Base-by-base conservation (phyloP, 2,888 invertebrate species). In the Ophion slaviceki region DNA sequence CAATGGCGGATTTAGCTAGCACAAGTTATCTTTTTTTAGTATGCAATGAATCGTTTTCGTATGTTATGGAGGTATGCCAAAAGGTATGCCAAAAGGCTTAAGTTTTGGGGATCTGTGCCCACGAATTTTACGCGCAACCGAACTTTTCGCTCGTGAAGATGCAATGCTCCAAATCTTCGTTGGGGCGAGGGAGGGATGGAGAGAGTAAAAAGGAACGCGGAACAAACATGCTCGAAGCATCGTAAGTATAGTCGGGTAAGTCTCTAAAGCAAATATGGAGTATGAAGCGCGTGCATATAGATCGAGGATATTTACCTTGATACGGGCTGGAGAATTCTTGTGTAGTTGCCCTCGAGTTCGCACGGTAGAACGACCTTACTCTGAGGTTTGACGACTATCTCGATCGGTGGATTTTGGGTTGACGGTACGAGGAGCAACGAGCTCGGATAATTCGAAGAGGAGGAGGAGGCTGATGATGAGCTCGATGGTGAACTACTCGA, bases 321-420 rank as follows among this genome's bases (percentile, higher is more conserved):
- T 64, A 90, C 90, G 47, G 93, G 92, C 79, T 92, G 89, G 59
- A 94, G 90, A 67, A 92, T 90, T 84, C 89, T 91, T 68, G 93
- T 91, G 85, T 92, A 91, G 90, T 93, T 93, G 81, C 91, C 92
- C 84, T 93, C 93, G 78, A 94, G 91, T 82, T 93, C 93, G 90
- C 94, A 94, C 40, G 93, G 93, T 72, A 93, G 89, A 79, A 93
- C 89, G 89, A 93, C 92, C 89, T 94, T 92, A 87, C 89, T 91
- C 86, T 92, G 93, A 75, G 93, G 93, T 87, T 93, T 93, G 77
- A 93, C 93, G 87, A 92, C 91, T 71, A 93, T 90, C 83, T 93
- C 92, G 68, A 92, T 88, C 80, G 92, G 92, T 71, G 92, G 91
- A 87, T 89, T 90, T 40, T 89, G 88, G 10, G 90, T 88, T 28